These are phyloP conservation scores for Brassicogethes aeneus DNA, from an alignment of 2,888 invertebrate genomes.

Conservation along the genomic window DNA sequence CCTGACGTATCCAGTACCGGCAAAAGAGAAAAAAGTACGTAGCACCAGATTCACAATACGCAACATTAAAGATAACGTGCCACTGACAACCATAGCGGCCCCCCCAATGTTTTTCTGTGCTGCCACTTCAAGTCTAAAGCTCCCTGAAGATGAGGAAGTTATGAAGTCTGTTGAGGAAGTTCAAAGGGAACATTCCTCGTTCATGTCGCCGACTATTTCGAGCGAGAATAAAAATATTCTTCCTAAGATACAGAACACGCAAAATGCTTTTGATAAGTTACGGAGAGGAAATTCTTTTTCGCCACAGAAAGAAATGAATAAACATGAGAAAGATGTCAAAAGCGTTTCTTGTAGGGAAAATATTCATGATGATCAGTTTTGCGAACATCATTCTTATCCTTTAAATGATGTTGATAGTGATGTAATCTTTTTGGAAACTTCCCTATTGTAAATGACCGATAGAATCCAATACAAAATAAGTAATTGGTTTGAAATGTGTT, in stretches of 20 bases:
- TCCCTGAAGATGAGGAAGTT: neutral
- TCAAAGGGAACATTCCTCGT: constrained; percentile 17
- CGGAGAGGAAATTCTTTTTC: constrained; percentile 28
- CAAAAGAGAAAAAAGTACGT: neutral
- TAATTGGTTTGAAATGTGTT: no score
- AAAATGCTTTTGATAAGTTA: constrained; percentile 26
- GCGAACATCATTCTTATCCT: no score
- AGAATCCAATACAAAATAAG: no score
- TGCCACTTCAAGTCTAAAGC: neutral
- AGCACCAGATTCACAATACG: neutral
- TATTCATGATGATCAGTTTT: no score
- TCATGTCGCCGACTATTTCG: constrained; percentile 36
- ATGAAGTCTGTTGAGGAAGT: neutral
- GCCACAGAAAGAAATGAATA: neutral
- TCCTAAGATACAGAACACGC: constrained; percentile 24
- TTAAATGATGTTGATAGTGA: no score
- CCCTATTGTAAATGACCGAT: no score
- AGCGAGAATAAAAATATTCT: constrained; percentile 33
- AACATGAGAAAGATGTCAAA: no score
- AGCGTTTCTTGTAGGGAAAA: no score
- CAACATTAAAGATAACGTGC: neutral
- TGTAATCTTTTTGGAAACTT: no score
- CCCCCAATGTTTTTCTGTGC: neutral
- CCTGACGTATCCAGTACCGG: neutral
- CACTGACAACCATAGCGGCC: no score